phyloP scores from a whole-genome alignment of 2,888 invertebrate species.

The Apamea crenata region DNA sequence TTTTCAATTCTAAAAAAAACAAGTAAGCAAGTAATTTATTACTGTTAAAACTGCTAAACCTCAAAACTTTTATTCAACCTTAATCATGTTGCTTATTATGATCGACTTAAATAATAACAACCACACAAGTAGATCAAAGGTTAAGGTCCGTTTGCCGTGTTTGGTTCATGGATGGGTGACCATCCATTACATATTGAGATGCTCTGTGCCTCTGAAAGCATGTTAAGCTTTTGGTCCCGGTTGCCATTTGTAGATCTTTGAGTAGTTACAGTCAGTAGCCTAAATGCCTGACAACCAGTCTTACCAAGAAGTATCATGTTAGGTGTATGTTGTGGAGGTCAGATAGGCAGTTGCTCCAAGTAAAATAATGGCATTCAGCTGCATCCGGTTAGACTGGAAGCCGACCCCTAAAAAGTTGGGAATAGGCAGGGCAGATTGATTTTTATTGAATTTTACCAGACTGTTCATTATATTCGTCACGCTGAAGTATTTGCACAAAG shows the following conservation, averaged over 20 bases:
- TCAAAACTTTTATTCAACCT: neutral
- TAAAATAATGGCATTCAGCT: neutral
- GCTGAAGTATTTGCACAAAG: too few relatives aligned
- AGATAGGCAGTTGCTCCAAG: neutral
- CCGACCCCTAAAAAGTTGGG: neutral
- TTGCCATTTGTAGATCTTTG: neutral
- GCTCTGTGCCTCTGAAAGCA: neutral
- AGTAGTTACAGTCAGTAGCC: neutral
- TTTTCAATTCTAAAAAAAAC: neutral
- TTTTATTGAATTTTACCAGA: neutral
- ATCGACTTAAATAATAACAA: neutral
- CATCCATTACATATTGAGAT: neutral
- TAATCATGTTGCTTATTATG: neutral
- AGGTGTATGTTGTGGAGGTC: neutral
- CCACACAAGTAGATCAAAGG: neutral
- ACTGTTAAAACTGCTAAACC: neutral
- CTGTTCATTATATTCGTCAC: neutral
- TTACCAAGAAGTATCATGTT: neutral
- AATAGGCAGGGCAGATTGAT: neutral
- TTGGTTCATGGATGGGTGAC: neutral
- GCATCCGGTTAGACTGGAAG: neutral
- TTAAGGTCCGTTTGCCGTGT: too few relatives aligned
- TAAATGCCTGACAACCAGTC: neutral
- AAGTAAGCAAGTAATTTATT: neutral
- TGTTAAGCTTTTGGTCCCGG: neutral